A percentile compares a stretch with the other conserved stretches of the same genome.
These are phyloP conservation scores for Trichosurus vulpecula DNA, from an alignment of 2,797 vertebrate species.

Conservation along the genomic window DNA sequence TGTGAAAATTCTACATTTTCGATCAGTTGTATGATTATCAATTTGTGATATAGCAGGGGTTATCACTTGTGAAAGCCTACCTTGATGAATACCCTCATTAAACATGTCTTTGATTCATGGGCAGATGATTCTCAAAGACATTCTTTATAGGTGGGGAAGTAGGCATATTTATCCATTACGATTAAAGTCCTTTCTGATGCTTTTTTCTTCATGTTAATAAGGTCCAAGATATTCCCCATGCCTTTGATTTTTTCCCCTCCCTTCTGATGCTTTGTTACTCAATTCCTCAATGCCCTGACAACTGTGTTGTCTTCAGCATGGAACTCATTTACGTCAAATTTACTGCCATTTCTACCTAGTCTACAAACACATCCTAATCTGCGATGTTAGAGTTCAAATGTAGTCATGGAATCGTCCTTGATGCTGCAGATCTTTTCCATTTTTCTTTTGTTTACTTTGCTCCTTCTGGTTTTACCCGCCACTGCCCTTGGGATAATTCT, in stretches of 20 bases:
- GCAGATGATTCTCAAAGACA: background rate
- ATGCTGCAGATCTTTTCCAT: background rate
- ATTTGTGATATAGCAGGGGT: background rate
- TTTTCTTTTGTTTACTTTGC: background rate
- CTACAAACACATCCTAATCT: background rate
- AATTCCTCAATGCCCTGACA: background rate
- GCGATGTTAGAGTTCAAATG: background rate
- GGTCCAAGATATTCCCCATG: background rate
- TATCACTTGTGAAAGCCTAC: background rate
- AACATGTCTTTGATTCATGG: background rate
- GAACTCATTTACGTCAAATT: background rate
- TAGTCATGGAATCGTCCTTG: background rate
- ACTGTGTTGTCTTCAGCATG: background rate
- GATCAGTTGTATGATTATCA: background rate
- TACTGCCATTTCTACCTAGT: background rate
- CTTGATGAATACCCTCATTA: background rate
- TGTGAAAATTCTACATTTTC: background rate
- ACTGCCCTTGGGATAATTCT: background rate
- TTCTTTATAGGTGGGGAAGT: background rate
- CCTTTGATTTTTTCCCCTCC: background rate
- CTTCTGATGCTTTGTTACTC: background rate
- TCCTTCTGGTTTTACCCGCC: background rate
- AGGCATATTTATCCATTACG: background rate
- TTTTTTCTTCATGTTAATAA: background rate
- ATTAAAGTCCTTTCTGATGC: background rate